These are phyloP conservation scores for Euura saliciscinereae DNA, from an alignment of 1,140 invertebrate genomes.

Conservation along the genomic window DNA sequence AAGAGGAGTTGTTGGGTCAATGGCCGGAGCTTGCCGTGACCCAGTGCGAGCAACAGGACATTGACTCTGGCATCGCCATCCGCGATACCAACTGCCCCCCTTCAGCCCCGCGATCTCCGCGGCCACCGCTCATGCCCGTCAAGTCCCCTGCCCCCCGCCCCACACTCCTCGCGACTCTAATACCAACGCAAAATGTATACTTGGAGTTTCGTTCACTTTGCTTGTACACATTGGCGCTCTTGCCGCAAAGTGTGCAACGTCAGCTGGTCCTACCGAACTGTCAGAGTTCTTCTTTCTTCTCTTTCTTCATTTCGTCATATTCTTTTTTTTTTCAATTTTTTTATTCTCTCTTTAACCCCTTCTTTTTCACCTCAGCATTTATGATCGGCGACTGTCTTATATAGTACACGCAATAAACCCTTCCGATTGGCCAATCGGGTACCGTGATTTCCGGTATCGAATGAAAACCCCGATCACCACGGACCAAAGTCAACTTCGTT, in stretches of 20 bases:
- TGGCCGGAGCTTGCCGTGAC: conserved; percentile 61
- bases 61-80: conserved; percentile 61
- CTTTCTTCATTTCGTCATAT: background rate
- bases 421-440: background rate
- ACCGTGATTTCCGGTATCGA: background rate
- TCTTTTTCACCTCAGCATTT: background rate
- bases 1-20: conserved; percentile 58
- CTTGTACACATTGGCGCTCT: background rate
- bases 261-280: background rate
- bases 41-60: conserved; percentile 61
- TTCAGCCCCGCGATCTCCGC: conserved; percentile 34
- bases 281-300: conserved; percentile 11
- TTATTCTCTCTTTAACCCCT: conserved; percentile 28
- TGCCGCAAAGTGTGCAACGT: conserved; percentile 4
- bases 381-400: background rate
- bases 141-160: conserved; percentile 19
- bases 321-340: conserved; percentile 28
- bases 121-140: conserved; percentile 22
- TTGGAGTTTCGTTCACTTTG: background rate
- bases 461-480: background rate
- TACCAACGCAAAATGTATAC: background rate
- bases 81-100: conserved; percentile 58
- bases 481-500: background rate
- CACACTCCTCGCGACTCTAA: background rate
- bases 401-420: background rate